Conservation (phyloP, 2,888 invertebrate genomes). For the Acleris cristana region DNA sequence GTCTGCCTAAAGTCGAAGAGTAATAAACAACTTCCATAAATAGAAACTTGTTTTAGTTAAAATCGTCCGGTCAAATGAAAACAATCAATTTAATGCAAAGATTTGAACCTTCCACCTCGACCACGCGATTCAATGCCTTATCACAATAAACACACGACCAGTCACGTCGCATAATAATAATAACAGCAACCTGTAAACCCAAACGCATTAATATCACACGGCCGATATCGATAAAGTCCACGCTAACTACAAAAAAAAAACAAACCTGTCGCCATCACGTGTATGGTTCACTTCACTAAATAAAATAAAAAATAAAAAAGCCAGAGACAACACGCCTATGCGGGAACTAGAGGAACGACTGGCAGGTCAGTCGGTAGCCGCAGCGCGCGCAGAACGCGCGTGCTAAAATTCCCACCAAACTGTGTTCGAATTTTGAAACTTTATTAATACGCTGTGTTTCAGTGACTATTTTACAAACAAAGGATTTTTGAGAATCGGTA, state of each 20-base stretch:
- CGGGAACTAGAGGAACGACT: constrained; percentile 34
- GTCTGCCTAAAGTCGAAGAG: too few relatives aligned
- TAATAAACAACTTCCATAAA: too few relatives aligned
- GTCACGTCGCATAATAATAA: constrained; percentile 6
- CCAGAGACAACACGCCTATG: constrained; percentile 36
- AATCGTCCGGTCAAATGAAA: too few relatives aligned
- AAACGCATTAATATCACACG: constrained; percentile 14
- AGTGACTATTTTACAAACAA: constrained; percentile 29
- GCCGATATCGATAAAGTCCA: constrained; percentile 29
- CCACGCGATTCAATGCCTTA: neutral
- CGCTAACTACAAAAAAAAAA: constrained; percentile 24
- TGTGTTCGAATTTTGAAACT: constrained; percentile 39
- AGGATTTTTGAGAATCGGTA: constrained; percentile 36
- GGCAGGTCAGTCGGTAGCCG: constrained; percentile 60
- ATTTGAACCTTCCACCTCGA: neutral
- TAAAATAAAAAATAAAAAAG: constrained; percentile 34
- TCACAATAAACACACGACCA: neutral
- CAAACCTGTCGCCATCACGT: constrained; percentile 39
- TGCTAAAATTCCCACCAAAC: constrained; percentile 50
- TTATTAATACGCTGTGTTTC: constrained; percentile 43
- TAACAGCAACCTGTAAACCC: constrained; percentile 19
- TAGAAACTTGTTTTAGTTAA: too few relatives aligned
- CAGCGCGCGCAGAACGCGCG: constrained; percentile 54
- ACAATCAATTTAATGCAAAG: neutral
- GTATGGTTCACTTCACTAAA: constrained; percentile 35